phyloP scores from a whole-genome alignment of 2,113 vertebrate species.

The Brachirus orientalis region DNA sequence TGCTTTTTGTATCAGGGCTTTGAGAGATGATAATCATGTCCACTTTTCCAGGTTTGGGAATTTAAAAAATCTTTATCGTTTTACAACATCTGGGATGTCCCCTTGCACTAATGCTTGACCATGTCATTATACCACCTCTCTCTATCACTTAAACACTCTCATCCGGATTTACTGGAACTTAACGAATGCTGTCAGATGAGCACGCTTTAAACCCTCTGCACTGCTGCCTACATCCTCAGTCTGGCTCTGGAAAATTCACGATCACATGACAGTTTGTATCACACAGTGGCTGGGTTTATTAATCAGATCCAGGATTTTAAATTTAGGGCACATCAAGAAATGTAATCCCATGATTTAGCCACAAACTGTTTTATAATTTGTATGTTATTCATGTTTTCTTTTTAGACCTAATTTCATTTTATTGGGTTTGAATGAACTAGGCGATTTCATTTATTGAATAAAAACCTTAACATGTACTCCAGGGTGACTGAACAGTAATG shows the following conservation, averaged over 20 bases:
- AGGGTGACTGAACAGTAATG: too few relatives aligned
- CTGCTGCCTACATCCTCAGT: constrained; percentile 19
- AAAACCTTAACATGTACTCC: too few relatives aligned
- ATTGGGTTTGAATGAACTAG: background rate
- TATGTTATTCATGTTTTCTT: background rate
- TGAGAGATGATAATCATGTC: background rate
- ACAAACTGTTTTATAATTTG: too few relatives aligned
- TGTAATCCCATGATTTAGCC: background rate
- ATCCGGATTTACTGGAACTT: constrained; percentile 61
- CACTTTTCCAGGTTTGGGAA: constrained; percentile 38
- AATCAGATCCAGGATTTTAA: constrained; percentile 6
- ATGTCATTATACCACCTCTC: constrained; percentile 41
- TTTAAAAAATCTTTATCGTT: constrained; percentile 37
- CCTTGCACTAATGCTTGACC: constrained; percentile 37
- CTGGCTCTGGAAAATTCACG: constrained; percentile 32
- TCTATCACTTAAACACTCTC: constrained; percentile 44
- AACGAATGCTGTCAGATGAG: constrained; percentile 36
- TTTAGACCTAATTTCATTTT: background rate
- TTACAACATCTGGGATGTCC: constrained; percentile 52
- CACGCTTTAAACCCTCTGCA: constrained; percentile 22
- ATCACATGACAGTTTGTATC: background rate
- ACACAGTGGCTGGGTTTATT: background rate
- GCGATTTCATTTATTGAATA: too few relatives aligned
- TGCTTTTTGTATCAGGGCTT: background rate
- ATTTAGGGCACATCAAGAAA: background rate